A percentile compares a stretch with the other conserved stretches of the same genome.
These are phyloP conservation scores for Fregetta grallaria DNA, from an alignment of 2,113 vertebrate genomes.

Conservation along the genomic window DNA sequence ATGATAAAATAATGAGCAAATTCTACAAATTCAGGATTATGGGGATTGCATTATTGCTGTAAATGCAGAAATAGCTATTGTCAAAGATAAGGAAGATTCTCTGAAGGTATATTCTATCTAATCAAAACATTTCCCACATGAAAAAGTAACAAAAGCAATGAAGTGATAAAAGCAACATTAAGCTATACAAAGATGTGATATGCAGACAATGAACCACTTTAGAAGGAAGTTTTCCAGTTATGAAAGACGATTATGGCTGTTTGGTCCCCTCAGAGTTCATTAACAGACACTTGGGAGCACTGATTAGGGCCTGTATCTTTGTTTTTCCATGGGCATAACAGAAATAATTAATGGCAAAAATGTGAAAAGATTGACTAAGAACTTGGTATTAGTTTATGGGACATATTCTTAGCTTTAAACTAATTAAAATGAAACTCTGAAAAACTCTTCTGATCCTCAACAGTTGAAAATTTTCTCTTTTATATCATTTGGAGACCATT, in stretches of 20 bases:
- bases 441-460: background rate
- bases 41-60: background rate
- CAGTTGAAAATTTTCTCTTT: background rate
- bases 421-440: conserved; percentile 1
- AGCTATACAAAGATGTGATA: background rate
- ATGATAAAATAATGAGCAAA: background rate
- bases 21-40: background rate
- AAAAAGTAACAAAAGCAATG: conserved; percentile 8
- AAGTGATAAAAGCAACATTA: conserved; percentile 27
- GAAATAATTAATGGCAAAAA: conserved; percentile 8
- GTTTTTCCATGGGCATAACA: background rate
- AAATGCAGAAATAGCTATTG: conserved; percentile 19
- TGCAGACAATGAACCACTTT: background rate
- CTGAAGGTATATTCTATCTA: conserved; percentile 19
- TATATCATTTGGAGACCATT: background rate
- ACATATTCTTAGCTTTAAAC: background rate
- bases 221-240: background rate
- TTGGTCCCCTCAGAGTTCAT: conserved; percentile 1
- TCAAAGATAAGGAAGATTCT: conserved; percentile 41
- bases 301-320: conserved; percentile 5
- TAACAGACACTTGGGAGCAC: conserved; percentile 14
- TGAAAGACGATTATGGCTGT: background rate
- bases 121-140: conserved; percentile 40
- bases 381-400: background rate
- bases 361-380: background rate